phyloP scores from a whole-genome alignment of 1,140 invertebrate species.

The Diabrotica virgifera region DNA sequence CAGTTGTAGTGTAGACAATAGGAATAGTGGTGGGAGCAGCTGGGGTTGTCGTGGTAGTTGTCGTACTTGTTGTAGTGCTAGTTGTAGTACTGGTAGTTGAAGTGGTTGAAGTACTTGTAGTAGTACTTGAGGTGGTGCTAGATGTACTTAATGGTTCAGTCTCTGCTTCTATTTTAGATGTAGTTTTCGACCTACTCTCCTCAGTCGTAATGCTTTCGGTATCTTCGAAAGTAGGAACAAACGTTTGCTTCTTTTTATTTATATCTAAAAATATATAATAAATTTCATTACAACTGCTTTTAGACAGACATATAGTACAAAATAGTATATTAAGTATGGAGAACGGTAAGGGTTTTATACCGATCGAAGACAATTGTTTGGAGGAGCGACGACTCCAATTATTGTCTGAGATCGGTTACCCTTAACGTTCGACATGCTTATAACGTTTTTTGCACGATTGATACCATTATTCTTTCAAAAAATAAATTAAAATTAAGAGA shows the following conservation, averaged over 20 bases:
- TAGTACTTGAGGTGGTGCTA: slow-evolving; percentile 31
- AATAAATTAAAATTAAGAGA: no score
- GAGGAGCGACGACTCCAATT: no score
- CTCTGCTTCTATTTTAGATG: slow-evolving; percentile 21
- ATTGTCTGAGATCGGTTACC: no score
- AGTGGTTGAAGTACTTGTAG: slow-evolving; percentile 22
- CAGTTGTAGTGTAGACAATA: slow-evolving; percentile 22
- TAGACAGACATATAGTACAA: no score
- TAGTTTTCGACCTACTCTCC: slow-evolving; percentile 15
- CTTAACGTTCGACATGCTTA: no score
- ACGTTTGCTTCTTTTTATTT: slow-evolving; percentile 1
- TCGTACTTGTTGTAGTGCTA: not conserved
- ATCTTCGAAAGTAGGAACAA: slow-evolving; percentile 9
- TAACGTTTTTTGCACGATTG: no score
- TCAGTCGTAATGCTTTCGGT: slow-evolving; percentile 15
- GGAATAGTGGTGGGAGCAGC: slow-evolving; percentile 14
- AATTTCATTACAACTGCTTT: no score
- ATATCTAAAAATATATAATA: not conserved
- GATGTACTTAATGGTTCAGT: slow-evolving; percentile 21
- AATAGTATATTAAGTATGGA: no score
- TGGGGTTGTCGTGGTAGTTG: slow-evolving; percentile 17
- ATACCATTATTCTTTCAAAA: no score
- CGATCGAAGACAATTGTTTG: no score
- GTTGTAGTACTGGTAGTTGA: slow-evolving; percentile 10
- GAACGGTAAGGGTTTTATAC: no score